Evolutionary conservation across 2,888 invertebrate species (phyloP).

Genomic region (Strigamia crassipes): DNA sequence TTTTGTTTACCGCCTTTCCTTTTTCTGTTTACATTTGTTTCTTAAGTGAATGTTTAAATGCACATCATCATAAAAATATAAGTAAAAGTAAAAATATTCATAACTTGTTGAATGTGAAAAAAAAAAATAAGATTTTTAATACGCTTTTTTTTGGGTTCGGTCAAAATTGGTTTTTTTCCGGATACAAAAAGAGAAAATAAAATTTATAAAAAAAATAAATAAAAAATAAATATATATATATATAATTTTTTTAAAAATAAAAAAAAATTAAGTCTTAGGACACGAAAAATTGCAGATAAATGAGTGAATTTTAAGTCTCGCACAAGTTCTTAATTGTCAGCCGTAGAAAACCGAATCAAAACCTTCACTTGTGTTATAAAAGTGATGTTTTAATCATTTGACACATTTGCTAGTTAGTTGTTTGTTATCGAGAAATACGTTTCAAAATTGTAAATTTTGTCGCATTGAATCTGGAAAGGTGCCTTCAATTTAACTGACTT

Average conservation of each 20-base stretch:
- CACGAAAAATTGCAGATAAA: neutral
- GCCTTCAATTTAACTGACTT: neutral
- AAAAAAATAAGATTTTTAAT: neutral
- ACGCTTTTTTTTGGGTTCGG: constrained; percentile 27
- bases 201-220: neutral
- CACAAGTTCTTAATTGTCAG: neutral
- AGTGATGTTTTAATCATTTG: neutral
- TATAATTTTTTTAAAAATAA: neutral
- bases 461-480: neutral
- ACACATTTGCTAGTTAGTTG: neutral
- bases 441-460: neutral
- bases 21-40: constrained; percentile 26
- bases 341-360: neutral
- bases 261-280: neutral
- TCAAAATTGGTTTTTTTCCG: constrained; percentile 6
- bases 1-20: constrained; percentile 7
- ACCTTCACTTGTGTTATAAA: neutral
- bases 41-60: constrained; percentile 17
- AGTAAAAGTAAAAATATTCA: constrained; percentile 3
- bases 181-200: neutral
- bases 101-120: constrained; percentile 9
- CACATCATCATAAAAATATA: constrained; percentile 35
- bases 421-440: neutral
- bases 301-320: neutral
- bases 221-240: neutral